Conservation (phyloP, 2,888 invertebrate genomes). For the Acleris cristana region DNA sequence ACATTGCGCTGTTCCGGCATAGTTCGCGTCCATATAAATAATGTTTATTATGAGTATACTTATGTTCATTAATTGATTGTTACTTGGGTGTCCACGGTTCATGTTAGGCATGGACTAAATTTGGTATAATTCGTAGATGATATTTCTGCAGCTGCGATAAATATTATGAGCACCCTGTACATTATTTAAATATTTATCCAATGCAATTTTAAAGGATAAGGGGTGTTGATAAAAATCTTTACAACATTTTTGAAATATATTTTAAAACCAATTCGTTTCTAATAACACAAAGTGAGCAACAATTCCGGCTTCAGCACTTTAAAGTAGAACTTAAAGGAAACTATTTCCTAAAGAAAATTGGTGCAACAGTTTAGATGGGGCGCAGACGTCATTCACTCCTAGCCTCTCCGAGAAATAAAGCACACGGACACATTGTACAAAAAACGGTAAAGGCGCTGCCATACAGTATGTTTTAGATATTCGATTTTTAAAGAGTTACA, state of each 20-base stretch:
- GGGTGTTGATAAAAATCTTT: too few species aligned
- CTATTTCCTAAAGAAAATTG: constrained; percentile 30
- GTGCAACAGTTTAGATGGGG: constrained; percentile 34
- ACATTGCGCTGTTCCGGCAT: not conserved
- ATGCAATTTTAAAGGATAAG: too few species aligned
- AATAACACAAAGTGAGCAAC: not conserved
- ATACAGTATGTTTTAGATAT: not conserved
- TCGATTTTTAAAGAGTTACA: not conserved
- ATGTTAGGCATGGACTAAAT: too few species aligned
- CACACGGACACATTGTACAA: constrained; percentile 28
- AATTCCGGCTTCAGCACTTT: constrained; percentile 1
- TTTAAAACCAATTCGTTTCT: not conserved
- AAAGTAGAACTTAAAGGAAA: constrained; percentile 18
- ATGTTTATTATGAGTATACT: too few species aligned
- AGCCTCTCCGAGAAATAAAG: constrained; percentile 26
- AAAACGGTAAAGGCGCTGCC: constrained; percentile 17
- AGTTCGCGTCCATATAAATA: not conserved
- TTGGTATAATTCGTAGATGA: too few species aligned
- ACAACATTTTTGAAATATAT: not conserved
- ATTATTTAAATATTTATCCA: too few species aligned
- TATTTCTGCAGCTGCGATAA: too few species aligned
- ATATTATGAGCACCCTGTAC: too few species aligned
- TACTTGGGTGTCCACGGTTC: too few species aligned
- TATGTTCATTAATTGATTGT: too few species aligned
- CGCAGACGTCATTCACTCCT: constrained; percentile 31